Evolutionary conservation across 1,140 invertebrate genomes (phyloP), one percentile per base, ranked within the genome.

Genomic region (Drosophila busckii): DNA sequence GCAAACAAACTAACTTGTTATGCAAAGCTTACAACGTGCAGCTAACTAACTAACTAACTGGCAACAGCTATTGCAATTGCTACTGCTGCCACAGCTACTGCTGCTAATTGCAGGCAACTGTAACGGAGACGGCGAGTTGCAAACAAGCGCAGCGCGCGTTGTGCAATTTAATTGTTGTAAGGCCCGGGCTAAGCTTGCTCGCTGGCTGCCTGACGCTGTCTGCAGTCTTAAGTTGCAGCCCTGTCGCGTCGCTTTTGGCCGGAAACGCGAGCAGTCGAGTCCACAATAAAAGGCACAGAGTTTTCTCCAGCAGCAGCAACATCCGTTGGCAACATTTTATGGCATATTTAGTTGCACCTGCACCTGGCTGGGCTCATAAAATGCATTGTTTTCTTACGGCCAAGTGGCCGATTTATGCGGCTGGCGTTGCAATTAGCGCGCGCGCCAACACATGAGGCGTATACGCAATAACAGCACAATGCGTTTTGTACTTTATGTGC

Each of bases 261-360:
- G 73, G 63, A 78, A 80, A 65, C 58, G 50, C 41, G 58, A 49
- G 45, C 68, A 64, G 63, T 64, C 62, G 75, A 73, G 73, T 80
- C 73, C 68, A 78, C 73, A 78, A 78, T 69, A 78, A 80, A 80
- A 53, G 68, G 34, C 42, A 23, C 41, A 78, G 80, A 73, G 58
- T 78, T 78, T 76, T 16, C 15, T 42, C 16, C 10, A 13, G 19
- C 37, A 19, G 20, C 45, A 29, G 44, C 50, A 55, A 58, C 73
- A 65, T 78, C 73, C 73, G 73, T 58, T 73, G 48, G 70, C 68
- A 48, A 54, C 73, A 73, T 68, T 78, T 78, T 42, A 68, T 44
- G 49, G 58, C 54, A 68, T 64, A 73, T 68, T 78, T 73, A 73
- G 63, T 46, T 68, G 29, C 41, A 40, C 15, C 34, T 34, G 17